Base-by-base conservation (phyloP, 2,797 vertebrate species). In the Xiphorhynchus erythropygius region DNA sequence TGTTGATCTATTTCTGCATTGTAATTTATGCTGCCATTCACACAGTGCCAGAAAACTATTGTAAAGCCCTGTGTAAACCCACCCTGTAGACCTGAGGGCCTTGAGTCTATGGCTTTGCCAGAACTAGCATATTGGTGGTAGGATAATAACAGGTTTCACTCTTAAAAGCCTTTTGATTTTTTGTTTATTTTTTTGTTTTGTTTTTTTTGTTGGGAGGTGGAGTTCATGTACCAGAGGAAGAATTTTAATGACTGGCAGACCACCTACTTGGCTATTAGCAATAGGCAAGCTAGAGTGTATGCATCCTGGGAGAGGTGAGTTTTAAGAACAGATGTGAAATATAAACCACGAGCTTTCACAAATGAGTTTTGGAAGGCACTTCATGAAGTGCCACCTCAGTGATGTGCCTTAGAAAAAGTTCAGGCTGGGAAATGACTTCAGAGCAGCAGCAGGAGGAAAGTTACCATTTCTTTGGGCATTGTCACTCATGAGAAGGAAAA, bases 11-110 rank as follows among this genome's bases (percentile, higher is more conserved):
- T 94, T 96, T 81, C 57, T 96, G 78, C 65, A 89, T 93, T 91
- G 71, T 96, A 92, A 93, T 79, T 96, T 87, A 95, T 59, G 92
- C 94, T 92, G 92, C 78, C 64, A 74, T 87, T 96, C 94, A 95
- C 0, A 1, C 27, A 76, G 78, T 47, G 78, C 69, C 87, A 85
- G 75, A 92, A 93, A 83, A 68, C 78, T 85, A 55, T 91, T 94
- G 84, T 87, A 85, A 81, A 71, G n/a, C 9, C 0, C 83, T 87
- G 39, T 87, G 87, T 75, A 91, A 96, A 77, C 60, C 84, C 62
- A 89, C 75, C 25, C 78, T 47, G 62, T 17, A 78, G 89, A 65
- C 32, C 35, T 86, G 50, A 94, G 91, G 62, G 79, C 50, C 82
- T 94, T 2, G 4, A 87, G 81, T 44, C 60, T 65, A 30, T 12